Base-by-base conservation (phyloP, 2,888 invertebrate genomes). In the Timandra comae region DNA sequence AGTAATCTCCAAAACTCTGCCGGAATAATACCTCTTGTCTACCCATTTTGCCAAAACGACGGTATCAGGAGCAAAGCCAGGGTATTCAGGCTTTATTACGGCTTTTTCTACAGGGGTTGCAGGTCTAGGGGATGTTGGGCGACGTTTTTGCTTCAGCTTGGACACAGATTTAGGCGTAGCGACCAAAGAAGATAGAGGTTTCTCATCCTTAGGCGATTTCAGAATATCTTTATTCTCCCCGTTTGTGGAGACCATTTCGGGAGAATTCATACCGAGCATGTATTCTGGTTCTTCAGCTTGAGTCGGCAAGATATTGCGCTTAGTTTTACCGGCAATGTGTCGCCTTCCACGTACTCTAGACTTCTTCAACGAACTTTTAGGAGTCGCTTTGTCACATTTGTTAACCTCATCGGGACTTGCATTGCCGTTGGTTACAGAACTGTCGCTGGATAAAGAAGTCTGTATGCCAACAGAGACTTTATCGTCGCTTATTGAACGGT, bases 31-130 rank as follows among this genome's bases (percentile, higher is more conserved):
- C 39, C 89, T 87, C 50, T 88, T 90, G 55, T 91, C 91, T 0
- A 88, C 87, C 91, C 91, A 91, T 61, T 89, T 89, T 0, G 91
- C 91, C 46, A 91, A 78, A 0, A 90, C 90, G 0, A 78, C 75
- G 0, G 86, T 86, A 3, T 84, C 85, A 0, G 79, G 77, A 0
- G 77, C 56, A 35, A 58, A 72, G 0, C 81, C 82, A 3, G 76
- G 68, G 26, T 78, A 82, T 41, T 85, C 85, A 0, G 53, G 41
- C 36, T 84, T 84, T 0, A 73, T 38, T 0, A 56, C 33, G 5
- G 56, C 41, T 13, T 80, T 84, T 30, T 82, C 84, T 0, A 84
- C 81, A 0, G 85, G 85, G 0, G 84, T 82, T 0, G 79, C 79
- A 0, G 82, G 85, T 10, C 85, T 52, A 0, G 85, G 85, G 0